Evolutionary conservation across 92 coral and sea anemone species (phyloP).

Genomic region (Siderastrea siderea): DNA sequence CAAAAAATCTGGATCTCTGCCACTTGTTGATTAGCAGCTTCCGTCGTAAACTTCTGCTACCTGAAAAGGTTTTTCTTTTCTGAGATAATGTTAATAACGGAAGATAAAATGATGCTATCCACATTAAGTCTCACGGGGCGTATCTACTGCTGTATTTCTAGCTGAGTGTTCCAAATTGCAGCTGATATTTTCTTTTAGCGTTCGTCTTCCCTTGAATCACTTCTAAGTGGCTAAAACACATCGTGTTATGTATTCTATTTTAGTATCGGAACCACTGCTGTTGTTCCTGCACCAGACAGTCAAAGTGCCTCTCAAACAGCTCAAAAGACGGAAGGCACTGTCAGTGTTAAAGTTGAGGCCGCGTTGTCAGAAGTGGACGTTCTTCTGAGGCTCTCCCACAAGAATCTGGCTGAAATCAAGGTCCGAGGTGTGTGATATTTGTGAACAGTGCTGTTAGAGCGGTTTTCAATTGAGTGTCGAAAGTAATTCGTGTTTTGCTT

Average conservation of each 20-base stretch:
- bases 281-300: not conserved
- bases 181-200: not conserved
- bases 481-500: no score
- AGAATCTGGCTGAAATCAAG: constrained; percentile 65
- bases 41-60: no score
- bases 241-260: not conserved
- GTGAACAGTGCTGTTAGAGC: no score
- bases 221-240: not conserved
- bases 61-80: no score
- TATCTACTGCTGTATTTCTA: no score
- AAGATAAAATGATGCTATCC: no score
- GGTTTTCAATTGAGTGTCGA: no score
- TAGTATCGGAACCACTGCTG: constrained; percentile 15
- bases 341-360: constrained; percentile 82
- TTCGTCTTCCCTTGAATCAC: not conserved
- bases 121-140: no score
- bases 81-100: no score
- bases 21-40: no score
- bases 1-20: no score
- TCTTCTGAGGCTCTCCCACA: constrained; percentile 54
- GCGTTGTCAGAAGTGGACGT: constrained; percentile 86
- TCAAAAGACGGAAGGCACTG: constrained; percentile 17
- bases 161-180: no score
- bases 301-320: not conserved
- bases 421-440: constrained; percentile 64